Conservation (phyloP, 2,797 vertebrate species). For the Momotus momota region DNA sequence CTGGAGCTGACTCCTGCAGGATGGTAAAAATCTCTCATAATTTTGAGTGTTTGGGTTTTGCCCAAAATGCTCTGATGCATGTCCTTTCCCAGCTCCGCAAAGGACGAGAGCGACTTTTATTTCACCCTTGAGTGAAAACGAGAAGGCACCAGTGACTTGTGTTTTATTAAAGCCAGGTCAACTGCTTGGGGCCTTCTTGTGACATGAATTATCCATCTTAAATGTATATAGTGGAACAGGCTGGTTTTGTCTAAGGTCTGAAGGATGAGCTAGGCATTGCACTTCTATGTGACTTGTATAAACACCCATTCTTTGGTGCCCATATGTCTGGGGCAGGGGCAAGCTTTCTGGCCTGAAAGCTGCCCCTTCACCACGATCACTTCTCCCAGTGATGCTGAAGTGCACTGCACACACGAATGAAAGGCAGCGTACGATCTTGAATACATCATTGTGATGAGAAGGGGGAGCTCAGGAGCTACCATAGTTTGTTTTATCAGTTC, state of each 20-base stretch:
- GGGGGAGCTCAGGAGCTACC: not conserved
- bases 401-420: not conserved
- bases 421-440: not conserved
- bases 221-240: not conserved
- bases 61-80: not conserved
- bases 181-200: conserved; percentile 35
- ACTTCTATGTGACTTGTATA: not conserved
- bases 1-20: not conserved
- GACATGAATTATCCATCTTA: conserved; percentile 60
- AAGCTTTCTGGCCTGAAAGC: not conserved
- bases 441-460: not conserved
- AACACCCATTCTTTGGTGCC: not conserved
- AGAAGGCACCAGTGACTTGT: conserved; percentile 25
- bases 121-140: conserved; percentile 9
- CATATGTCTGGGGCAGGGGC: not conserved
- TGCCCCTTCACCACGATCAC: not conserved
- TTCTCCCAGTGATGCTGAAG: not conserved
- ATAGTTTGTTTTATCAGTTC: not conserved
- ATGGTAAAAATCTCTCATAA: not conserved
- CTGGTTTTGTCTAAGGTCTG: not conserved
- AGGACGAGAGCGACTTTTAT: conserved; percentile 7
- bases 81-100: not conserved
- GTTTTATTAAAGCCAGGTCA: conserved; percentile 65
- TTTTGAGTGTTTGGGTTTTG: rapidly evolving
- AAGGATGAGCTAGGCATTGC: not conserved